Evolutionary conservation across 2,113 vertebrate species (phyloP), one percentile per base, ranked within the genome.

Genomic region (Epinephelus moara): DNA sequence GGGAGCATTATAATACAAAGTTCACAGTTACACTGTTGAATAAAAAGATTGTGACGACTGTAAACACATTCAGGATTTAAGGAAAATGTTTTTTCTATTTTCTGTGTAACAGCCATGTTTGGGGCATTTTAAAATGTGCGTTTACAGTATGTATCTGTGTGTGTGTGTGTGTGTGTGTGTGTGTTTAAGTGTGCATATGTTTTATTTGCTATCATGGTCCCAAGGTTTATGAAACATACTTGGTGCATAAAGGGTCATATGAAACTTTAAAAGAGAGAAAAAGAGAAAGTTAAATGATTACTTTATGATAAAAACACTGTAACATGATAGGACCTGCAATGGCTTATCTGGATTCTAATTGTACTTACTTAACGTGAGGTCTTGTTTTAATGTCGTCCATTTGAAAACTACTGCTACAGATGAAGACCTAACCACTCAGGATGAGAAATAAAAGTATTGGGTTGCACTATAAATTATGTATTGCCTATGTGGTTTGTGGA

Each of bases 1-100:
- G 62, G 70, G 64, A 84, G 79, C 59, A 71, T 81, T 74, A 70
- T 42, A 21, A 69, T 52, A 61, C 75, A 84, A 80, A 76, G 72
- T 71, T 81, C 47, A 74, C 33, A 49, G 19, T 49, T 50, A 69
- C 21, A 64, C 53, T 50, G 45, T 23, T 76, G 78, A 49, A 74
- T 70, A 18, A 82, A 75, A 82, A 4, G 25, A 21, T n/a, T 70
- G 4, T 12, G 80, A 63, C 53, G 0, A 37, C 17, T 81, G 33
- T 75, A 78, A 77, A 63, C 57, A 64, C 66, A 72, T 74, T 80
- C 56, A 63, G 66, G 49, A 70, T 47, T 42, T 42, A 1, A 69
- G 40, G 47, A 70, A 66, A 13, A 63, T 9, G 9, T 7, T 62
- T 37, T 61, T 55, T 3, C 10, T 19, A 62, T 33, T 67, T 69